Evolutionary conservation across 2,113 vertebrate genomes (phyloP), one percentile per base, ranked within the genome.

Genomic region (Megatriorchis doriae): DNA sequence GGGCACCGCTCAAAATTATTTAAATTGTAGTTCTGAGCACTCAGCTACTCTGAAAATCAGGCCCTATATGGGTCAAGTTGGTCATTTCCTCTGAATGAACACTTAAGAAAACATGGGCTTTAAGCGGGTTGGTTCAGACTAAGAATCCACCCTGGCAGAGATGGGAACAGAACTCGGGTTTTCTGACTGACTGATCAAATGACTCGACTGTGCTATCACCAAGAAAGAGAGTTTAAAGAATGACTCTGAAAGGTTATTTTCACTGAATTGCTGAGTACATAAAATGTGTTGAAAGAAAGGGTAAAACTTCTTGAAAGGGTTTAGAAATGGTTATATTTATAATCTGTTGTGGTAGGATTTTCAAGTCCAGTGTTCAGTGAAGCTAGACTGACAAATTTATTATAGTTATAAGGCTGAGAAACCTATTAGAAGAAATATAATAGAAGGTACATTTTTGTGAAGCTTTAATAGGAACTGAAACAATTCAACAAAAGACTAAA

Each of bases 371-470:
- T 86, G 89, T 92, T 97, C 97, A 97, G 50, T 14, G 55, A 92
- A 95, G 90, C 91, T 83, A 96, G 94, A 97, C 96, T 95, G 97
- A 97, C 96, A 97, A 94, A 97, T 97, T 96, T 97, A 96, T 97
- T 97, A 96, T 32, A 96, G 97, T 96, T 90, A 96, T 91, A 97
- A 94, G 91, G 78, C 95, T 92, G 93, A 94, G 79, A 96, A 97
- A 92, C 87, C 87, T 96, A 92, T 93, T 96, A 96, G 95, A 94
- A 89, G 89, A 95, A 96, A 94, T 93, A 97, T 71, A 97, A 97
- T 96, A 91, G 95, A 96, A 95, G 74, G 96, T 66, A 95, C 63
- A 74, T 85, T 97, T 95, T 96, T 85, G 95, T 86, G 96, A 92
- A 72, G 47, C 81, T 90, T 96, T 97, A 97, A 93, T 78, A 94